A percentile compares a stretch with the other conserved stretches of the same genome.
phyloP scores from a whole-genome alignment of 1,140 invertebrate species.

The Rhizoglyphus robini region DNA sequence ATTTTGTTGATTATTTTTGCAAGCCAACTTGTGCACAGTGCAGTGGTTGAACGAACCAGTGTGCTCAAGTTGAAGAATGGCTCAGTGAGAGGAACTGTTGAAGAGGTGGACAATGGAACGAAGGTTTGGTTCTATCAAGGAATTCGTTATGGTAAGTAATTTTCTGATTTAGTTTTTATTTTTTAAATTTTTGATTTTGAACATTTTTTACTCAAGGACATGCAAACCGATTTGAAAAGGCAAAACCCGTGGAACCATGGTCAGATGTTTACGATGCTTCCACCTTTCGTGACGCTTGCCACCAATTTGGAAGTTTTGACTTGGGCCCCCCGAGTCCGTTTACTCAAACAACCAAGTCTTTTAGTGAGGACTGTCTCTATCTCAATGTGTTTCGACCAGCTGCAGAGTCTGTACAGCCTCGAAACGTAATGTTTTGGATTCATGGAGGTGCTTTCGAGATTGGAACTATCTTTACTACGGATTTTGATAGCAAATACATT shows the following conservation, averaged over 20 bases:
- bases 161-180: neutral
- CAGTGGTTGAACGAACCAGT: no score
- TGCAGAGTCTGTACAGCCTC: neutral
- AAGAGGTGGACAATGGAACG: neutral
- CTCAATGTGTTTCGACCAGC: constrained; percentile 71
- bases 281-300: neutral
- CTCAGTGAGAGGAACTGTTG: neutral
- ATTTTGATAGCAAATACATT: constrained; percentile 15
- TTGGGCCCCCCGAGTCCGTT: no score
- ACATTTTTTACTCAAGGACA: neutral
- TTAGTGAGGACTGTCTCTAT: constrained; percentile 74
- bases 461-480: constrained; percentile 18
- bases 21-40: neutral
- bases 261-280: constrained; percentile 38
- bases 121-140: neutral
- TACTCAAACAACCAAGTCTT: constrained; percentile 30
- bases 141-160: neutral
- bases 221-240: constrained; percentile 67
- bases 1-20: no score
- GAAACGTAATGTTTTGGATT: constrained; percentile 27
- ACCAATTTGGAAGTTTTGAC: constrained; percentile 6
- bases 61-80: neutral
- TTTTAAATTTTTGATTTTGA: neutral
- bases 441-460: constrained; percentile 27
- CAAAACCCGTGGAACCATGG: constrained; percentile 70